phyloP scores from a whole-genome alignment of 2,888 invertebrate species.

The Macaria notata region DNA sequence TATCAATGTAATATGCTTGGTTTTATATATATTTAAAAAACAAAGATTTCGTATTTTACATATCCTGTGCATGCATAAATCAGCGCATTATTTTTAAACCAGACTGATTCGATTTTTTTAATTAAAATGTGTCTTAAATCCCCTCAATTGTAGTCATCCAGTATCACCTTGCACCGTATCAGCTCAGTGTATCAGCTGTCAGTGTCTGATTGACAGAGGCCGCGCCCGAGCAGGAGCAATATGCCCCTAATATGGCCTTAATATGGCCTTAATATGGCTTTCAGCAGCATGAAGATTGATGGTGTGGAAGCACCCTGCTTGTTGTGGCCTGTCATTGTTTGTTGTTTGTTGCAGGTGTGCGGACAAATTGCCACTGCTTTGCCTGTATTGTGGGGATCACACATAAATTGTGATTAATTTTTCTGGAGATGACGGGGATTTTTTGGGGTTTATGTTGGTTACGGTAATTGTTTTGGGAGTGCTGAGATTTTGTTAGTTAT shows the following conservation, averaged over 20 bases:
- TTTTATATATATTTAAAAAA: no score
- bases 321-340: slow-evolving; percentile 32
- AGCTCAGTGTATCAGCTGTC: slow-evolving; percentile 46
- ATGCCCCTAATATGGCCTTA: slow-evolving; percentile 53
- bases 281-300: slow-evolving; percentile 75
- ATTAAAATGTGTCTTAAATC: no score
- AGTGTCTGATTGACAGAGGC: slow-evolving; percentile 68
- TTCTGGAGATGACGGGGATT: background rate
- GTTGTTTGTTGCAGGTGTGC: slow-evolving; percentile 15
- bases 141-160: slow-evolving; percentile 1
- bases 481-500: no score
- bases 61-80: no score
- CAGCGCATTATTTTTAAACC: no score
- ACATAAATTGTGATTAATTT: background rate
- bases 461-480: no score
- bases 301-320: slow-evolving; percentile 24
- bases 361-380: slow-evolving; percentile 18
- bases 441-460: no score
- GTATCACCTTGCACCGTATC: slow-evolving; percentile 8
- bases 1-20: no score
- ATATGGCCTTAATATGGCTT: slow-evolving; percentile 59
- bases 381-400: slow-evolving; percentile 6
- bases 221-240: slow-evolving; percentile 57
- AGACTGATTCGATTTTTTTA: no score
- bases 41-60: no score